These are phyloP conservation scores for Hydrozoanthus tunicans DNA, from an alignment of 64 coral and sea anemone species.

Conservation along the genomic window DNA sequence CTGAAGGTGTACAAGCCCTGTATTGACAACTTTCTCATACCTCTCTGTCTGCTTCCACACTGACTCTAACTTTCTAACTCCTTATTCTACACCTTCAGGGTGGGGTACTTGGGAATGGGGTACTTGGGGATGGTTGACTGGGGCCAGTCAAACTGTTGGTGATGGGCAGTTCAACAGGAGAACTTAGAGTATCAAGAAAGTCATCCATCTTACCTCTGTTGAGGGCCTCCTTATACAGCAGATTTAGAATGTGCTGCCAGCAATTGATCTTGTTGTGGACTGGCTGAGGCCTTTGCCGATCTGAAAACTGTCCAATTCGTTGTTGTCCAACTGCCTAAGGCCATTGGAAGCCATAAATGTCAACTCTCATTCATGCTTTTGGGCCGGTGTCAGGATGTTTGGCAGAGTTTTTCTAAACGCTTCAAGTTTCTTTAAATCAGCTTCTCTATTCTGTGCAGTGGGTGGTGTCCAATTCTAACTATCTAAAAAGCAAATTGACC, in stretches of 20 bases:
- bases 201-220: constrained; percentile 6
- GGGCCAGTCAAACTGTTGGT: background rate
- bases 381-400: background rate
- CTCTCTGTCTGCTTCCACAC: constrained; percentile 25
- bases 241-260: constrained; percentile 33
- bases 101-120: background rate
- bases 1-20: too few relatives aligned
- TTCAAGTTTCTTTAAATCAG: background rate
- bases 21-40: constrained; percentile 26
- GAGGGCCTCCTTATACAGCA: constrained; percentile 7
- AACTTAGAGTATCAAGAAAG: constrained; percentile 2
- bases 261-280: constrained; percentile 51
- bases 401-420: background rate
- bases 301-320: constrained; percentile 8
- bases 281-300: constrained; percentile 49
- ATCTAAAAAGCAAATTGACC: background rate
- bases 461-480: background rate
- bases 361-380: constrained; percentile 2
- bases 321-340: background rate
- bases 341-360: background rate
- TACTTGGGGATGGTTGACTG: background rate
- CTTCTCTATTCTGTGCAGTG: background rate
- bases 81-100: constrained; percentile 51
- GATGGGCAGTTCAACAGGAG: background rate
- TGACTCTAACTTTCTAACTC: constrained; percentile 35